Percentiles rank a stretch among this genome's conserved stretches.
phyloP scores from a whole-genome alignment of 2,888 invertebrate genomes.

The Gymnosoma rotundatum region DNA sequence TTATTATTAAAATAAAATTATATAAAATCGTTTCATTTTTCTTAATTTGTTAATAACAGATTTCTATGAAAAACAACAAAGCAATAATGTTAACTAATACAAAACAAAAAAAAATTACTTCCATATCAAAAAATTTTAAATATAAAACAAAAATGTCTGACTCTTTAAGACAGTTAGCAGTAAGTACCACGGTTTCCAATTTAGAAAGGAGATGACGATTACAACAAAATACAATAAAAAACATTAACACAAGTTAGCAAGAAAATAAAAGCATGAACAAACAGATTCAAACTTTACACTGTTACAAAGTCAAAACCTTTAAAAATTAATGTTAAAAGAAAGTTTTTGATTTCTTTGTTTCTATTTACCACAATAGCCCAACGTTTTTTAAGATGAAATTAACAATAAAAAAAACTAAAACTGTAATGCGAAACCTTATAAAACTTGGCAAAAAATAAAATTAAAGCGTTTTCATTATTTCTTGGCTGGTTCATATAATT shows the following conservation, averaged over 20 bases:
- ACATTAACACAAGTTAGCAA: too few species aligned
- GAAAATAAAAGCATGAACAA: conserved; percentile 16
- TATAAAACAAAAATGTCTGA: background rate
- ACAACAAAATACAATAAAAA: background rate
- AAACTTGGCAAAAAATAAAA: conserved; percentile 16
- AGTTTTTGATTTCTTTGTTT: conserved; percentile 63
- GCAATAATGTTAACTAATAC: background rate
- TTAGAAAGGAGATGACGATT: too few species aligned
- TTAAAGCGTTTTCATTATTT: conserved; percentile 48
- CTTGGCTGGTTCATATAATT: conserved; percentile 55
- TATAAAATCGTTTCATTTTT: conserved; percentile 13
- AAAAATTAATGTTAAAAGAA: conserved; percentile 70
- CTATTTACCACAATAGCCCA: conserved; percentile 57
- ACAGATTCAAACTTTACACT: conserved; percentile 7
- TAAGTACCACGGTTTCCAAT: conserved; percentile 1
- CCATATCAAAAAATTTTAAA: background rate
- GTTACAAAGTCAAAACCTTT: conserved; percentile 65
- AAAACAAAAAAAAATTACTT: background rate
- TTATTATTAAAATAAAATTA: conserved; percentile 23
- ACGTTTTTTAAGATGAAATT: conserved; percentile 54
- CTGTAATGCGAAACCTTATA: conserved; percentile 4
- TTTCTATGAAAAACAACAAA: conserved; percentile 32
- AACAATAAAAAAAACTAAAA: conserved; percentile 36
- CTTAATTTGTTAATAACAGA: conserved; percentile 16
- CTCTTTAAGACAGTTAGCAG: background rate